Base-by-base conservation (phyloP, 2,888 invertebrate genomes). In the Agriotes lineatus region DNA sequence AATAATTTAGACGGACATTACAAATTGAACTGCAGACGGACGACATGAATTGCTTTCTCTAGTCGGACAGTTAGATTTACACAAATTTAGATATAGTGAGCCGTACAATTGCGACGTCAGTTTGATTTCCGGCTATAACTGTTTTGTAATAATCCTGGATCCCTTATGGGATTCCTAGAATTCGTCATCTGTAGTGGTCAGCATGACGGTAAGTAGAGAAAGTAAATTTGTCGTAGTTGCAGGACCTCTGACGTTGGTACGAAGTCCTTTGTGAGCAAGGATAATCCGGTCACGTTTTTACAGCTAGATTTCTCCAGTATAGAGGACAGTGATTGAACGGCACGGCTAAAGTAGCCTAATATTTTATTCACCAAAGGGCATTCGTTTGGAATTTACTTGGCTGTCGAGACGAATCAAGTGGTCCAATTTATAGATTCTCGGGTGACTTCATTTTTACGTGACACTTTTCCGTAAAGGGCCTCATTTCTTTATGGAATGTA, bases 301-400 rank as follows among this genome's bases (percentile, higher is more conserved):
- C 70, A 71, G 74, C 74, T 75, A 71, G 75, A 73, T 76, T 75
- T 75, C 69, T 71, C 60, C 69, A 61, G 61, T 60, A 67, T 66
- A 66, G 67, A 63, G 79, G 81, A 80, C 82, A 82, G 79, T 82
- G 82, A 82, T 82, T 81, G 81, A 81, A 79, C 81, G 79, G 76
- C 75, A 77, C 76, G 67, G 71, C 72, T 74, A 78, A 79, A 79
- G 78, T 78, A 75, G 77, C 77, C 79, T 80, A 74, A 81, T 81
- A 81, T 81, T 81, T 82, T 81, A 81, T 81, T 81, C 80, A 79
- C 79, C 75, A 74, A 79, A 78, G 78, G 78, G 78, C 79, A 78
- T 77, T 78, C 78, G 76, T 77, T 74, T 72, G 77, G 78, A 80
- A 81, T 81, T 79, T 78, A 78, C 78, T 76, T 74, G 74, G 72